phyloP scores from a whole-genome alignment of 2,797 vertebrate species.

The Sarcophilus harrisii region DNA sequence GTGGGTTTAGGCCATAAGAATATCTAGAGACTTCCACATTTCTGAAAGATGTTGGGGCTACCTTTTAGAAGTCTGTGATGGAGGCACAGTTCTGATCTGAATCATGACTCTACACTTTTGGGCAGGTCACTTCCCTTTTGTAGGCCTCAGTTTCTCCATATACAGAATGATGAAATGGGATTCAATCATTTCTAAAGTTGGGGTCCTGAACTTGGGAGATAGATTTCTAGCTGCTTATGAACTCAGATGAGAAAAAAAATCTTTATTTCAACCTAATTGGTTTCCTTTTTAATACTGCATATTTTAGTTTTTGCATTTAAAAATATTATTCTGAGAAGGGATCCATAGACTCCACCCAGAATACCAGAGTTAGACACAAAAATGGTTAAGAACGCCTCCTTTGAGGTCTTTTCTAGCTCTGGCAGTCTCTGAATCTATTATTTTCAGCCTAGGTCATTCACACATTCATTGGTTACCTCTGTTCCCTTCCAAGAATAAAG shows the following conservation, averaged over 20 bases:
- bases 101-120: neutral
- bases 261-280: neutral
- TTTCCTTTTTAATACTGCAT: neutral
- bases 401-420: neutral
- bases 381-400: neutral
- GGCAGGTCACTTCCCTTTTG: neutral
- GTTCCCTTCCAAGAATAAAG: neutral
- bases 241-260: neutral
- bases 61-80: neutral
- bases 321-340: neutral
- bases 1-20: neutral
- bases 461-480: neutral
- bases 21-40: neutral
- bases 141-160: neutral
- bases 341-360: neutral
- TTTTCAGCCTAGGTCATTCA: conserved; percentile 11
- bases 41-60: neutral
- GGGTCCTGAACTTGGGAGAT: neutral
- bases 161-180: neutral
- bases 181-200: neutral
- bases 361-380: neutral
- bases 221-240: neutral
- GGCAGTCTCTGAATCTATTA: neutral
- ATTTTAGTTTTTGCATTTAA: neutral
- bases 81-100: neutral